Percentiles rank a stretch among this genome's conserved stretches.
phyloP scores from a whole-genome alignment of 2,113 vertebrate species.

The Serilophus lunatus region DNA sequence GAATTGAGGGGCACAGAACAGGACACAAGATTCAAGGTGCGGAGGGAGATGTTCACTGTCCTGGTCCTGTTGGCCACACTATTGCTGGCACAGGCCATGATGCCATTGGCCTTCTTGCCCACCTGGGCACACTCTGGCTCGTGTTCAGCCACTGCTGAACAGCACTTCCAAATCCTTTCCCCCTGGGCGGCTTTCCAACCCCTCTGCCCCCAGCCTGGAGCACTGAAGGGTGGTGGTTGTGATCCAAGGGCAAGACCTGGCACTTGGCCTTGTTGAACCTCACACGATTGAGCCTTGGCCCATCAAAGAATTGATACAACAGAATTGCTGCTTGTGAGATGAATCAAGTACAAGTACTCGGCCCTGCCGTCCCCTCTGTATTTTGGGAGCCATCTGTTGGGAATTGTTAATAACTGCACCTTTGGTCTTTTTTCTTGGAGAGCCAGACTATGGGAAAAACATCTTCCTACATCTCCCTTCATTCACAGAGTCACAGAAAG shows the following conservation, averaged over 20 bases:
- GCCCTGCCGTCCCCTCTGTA: not conserved
- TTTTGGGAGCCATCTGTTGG: not conserved
- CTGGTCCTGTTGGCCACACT: not conserved
- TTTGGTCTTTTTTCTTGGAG: not conserved
- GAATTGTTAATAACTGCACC: not conserved
- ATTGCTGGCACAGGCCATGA: not conserved
- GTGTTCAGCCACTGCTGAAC: accelerated
- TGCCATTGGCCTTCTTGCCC: not conserved
- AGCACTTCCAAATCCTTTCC: not conserved
- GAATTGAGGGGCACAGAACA: not conserved
- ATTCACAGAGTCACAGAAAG: not conserved
- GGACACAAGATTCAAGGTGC: accelerated
- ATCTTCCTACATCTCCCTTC: not conserved
- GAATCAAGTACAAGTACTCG: not conserved
- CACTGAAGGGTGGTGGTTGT: not conserved
- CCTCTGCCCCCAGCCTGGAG: not conserved
- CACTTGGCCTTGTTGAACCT: not conserved
- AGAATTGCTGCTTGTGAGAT: not conserved
- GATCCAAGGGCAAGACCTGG: not conserved
- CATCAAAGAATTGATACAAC: no score
- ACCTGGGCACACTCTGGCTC: not conserved
- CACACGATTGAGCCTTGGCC: accelerated
- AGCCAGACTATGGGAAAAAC: not conserved
- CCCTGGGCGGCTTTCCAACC: accelerated
- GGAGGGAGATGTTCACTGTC: accelerated